Percentiles rank a stretch among this genome's conserved stretches.
Evolutionary conservation across 2,888 invertebrate species (phyloP).

Genomic region (Sympetrum striolatum): DNA sequence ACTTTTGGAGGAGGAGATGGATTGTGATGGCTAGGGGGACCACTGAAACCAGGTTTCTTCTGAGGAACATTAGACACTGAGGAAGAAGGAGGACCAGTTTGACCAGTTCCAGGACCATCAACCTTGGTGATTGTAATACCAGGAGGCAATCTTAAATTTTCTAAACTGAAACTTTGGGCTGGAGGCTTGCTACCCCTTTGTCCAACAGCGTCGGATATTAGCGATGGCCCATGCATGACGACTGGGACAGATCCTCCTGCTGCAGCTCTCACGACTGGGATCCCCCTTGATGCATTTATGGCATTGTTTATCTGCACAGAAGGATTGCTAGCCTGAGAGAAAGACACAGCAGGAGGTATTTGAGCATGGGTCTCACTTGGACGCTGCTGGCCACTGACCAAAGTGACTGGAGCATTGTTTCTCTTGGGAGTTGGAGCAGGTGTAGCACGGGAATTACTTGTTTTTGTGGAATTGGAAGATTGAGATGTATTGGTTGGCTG

Average conservation of each 20-base stretch:
- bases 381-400: constrained; percentile 17
- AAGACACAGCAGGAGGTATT: not conserved
- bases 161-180: constrained; percentile 55
- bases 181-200: constrained; percentile 11
- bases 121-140: constrained; percentile 83
- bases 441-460: constrained; percentile 8
- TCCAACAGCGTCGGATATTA: not conserved
- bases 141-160: constrained; percentile 73
- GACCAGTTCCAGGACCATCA: constrained; percentile 59
- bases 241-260: constrained; percentile 24
- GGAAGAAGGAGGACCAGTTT: not conserved
- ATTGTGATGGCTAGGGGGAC: not conserved
- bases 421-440: constrained; percentile 6
- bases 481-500: constrained; percentile 14
- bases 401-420: constrained; percentile 15
- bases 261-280: not conserved
- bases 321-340: constrained; percentile 5
- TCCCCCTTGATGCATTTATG: constrained; percentile 38
- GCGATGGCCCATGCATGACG: constrained; percentile 16
- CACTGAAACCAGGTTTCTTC: not conserved
- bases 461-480: constrained; percentile 21
- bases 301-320: constrained; percentile 45
- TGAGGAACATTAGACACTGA: constrained; percentile 29
- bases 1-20: constrained; percentile 20
- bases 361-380: constrained; percentile 20